Evolutionary conservation across 92 coral and sea anemone genomes (phyloP).

Genomic region (Palythoa caribaeorum): DNA sequence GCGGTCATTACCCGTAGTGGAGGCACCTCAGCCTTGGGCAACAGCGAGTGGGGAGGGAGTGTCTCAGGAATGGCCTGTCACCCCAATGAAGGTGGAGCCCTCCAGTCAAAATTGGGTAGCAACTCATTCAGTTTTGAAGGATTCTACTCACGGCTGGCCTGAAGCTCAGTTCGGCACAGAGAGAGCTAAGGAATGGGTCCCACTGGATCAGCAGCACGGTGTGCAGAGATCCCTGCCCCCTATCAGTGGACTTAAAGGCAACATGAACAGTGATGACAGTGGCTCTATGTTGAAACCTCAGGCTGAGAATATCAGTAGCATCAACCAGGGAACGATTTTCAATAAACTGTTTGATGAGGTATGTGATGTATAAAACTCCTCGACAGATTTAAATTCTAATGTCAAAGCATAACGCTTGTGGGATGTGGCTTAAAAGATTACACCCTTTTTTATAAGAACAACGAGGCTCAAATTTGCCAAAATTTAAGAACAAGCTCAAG

Average conservation of each 20-base stretch:
- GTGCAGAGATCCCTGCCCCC: conserved; percentile 13
- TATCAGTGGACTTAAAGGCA: conserved; percentile 30
- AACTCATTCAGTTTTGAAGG: conserved; percentile 6
- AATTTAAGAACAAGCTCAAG: too few species aligned
- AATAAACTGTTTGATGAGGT: conserved; percentile 35
- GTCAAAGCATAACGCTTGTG: too few species aligned
- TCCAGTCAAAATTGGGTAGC: conserved; percentile 33
- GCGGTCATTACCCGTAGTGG: conserved; percentile 32
- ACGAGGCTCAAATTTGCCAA: too few species aligned
- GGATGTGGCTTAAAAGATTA: too few species aligned
- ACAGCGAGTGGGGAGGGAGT: conserved; percentile 18
- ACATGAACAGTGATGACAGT: conserved; percentile 2
- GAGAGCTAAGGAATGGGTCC: conserved; percentile 12
- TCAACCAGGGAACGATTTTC: conserved; percentile 29
- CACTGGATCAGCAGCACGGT: conserved; percentile 33
- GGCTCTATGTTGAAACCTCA: conserved; percentile 5
- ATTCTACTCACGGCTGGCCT: conserved; percentile 31
- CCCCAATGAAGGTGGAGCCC: neutral
- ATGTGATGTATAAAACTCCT: neutral
- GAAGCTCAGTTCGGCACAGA: conserved; percentile 38
- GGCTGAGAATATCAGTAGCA: conserved; percentile 11
- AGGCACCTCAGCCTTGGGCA: conserved; percentile 45
- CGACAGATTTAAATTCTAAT: neutral
- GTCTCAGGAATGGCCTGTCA: conserved; percentile 1
- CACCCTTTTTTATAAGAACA: too few species aligned